Evolutionary conservation across 2,888 invertebrate species (phyloP), one percentile per base, ranked within the genome.

Genomic region (Chironomus riparius): DNA sequence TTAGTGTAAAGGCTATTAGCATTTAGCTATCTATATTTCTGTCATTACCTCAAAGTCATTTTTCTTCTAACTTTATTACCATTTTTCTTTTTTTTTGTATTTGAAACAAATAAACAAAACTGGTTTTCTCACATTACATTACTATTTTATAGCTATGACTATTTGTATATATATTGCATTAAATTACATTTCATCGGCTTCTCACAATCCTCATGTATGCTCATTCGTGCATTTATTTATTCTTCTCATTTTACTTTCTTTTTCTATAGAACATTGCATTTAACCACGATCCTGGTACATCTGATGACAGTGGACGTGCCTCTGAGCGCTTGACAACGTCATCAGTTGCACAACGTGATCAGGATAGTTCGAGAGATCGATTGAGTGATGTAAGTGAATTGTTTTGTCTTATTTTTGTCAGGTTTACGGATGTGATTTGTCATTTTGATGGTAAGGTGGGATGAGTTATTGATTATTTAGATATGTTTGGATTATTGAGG

Each of bases 301-400:
- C 92, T 84, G 92, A 92, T 86, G 92, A 92, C 86, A 92, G 92
- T 86, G 91, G 92, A 82, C 87, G 92, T 85, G 92, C 92, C 81
- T 92, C 92, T 80, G 92, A 92, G 87, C 88, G 91, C 83, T 88
- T 92, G 83, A 90, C 91, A 84, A 89, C 91, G 85, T 89, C 91
- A 85, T 90, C 90, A 78, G 89, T 89, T 82, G 89, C 89, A 81
- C 89, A 89, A 82, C 88, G 91, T 83, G 91, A 91, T 86, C 91
- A 91, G 82, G 92, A 92, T 86, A 91, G 91, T 85, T 91, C 91
- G 83, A 89, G 90, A 86, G 92, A 93, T 86, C 90, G 92, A 84
- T 90, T 93, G 83, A 92, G 91, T 87, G 92, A 93, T 88, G 93
- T 93, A 88, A 90, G 92, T 89, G 77, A 76, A 21, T 21, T 24